phyloP scores from a whole-genome alignment of 1,140 invertebrate species.

The Eriocheir sinensis region DNA sequence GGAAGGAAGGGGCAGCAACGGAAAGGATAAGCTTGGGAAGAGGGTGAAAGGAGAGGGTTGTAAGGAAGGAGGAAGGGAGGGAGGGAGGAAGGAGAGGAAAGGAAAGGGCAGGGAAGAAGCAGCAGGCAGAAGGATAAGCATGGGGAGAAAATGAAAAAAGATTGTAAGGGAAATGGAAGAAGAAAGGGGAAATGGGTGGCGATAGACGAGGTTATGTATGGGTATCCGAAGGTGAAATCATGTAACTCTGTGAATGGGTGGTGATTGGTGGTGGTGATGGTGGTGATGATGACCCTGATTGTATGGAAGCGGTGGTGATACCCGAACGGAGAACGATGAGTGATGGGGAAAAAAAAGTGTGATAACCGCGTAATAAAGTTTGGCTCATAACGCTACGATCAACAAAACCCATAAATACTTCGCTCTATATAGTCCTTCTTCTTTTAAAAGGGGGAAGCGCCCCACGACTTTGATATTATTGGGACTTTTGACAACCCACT shows the following conservation, averaged over 20 bases:
- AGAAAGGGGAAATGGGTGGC: too few species aligned
- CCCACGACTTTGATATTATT: not conserved
- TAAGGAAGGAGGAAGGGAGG: not conserved
- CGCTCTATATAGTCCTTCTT: not conserved
- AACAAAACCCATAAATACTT: not conserved
- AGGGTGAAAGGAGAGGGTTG: not conserved
- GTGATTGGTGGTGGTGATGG: not conserved
- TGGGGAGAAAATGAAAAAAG: not conserved
- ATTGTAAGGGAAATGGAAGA: not conserved
- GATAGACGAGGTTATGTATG: not conserved
- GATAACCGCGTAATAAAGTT: not conserved
- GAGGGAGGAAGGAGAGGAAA: not conserved
- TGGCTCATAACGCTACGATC: not conserved
- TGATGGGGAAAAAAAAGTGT: not conserved
- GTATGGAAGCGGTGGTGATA: not conserved
- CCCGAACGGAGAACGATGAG: not conserved
- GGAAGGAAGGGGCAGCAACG: not conserved
- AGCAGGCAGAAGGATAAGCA: not conserved
- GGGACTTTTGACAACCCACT: not conserved
- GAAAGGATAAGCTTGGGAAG: not conserved
- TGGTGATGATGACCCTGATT: conserved; percentile 30
- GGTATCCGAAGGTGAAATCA: not conserved
- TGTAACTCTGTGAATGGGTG: not conserved
- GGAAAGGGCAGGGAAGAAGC: conserved; percentile 4
- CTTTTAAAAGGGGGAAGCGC: too few species aligned